Evolutionary conservation across 2,797 vertebrate species (phyloP).

Genomic region (Coluber constrictor): DNA sequence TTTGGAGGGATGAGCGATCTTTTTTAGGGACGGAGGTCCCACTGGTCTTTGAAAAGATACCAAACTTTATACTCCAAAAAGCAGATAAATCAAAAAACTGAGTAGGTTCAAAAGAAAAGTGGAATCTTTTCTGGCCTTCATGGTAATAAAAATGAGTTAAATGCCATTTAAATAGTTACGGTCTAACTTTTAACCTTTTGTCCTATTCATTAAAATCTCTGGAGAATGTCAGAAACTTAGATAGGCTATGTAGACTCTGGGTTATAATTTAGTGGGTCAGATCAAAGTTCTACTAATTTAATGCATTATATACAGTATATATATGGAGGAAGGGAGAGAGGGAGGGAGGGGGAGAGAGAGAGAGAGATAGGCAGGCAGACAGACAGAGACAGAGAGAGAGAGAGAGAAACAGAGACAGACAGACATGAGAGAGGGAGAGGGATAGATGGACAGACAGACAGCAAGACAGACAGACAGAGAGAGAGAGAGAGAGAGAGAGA

Average conservation of each 20-base stretch:
- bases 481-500: no score
- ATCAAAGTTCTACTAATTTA: neutral
- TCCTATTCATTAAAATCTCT: neutral
- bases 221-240: neutral
- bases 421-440: no score
- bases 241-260: neutral
- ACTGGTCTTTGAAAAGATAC: neutral
- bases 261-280: neutral
- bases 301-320: neutral
- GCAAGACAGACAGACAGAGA: no score
- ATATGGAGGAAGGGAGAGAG: no score
- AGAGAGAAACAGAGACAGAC: no score
- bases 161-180: neutral
- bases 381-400: no score
- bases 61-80: neutral
- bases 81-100: neutral
- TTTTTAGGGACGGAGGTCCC: neutral
- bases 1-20: neutral
- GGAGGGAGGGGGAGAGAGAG: no score
- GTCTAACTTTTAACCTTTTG: neutral
- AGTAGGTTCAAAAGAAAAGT: neutral
- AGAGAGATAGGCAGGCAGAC: accelerated
- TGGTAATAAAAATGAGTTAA: neutral
- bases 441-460: no score
- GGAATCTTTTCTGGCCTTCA: neutral